These are phyloP conservation scores for Cepaea hortensis DNA, from an alignment of 2,888 invertebrate genomes.

Conservation along the genomic window DNA sequence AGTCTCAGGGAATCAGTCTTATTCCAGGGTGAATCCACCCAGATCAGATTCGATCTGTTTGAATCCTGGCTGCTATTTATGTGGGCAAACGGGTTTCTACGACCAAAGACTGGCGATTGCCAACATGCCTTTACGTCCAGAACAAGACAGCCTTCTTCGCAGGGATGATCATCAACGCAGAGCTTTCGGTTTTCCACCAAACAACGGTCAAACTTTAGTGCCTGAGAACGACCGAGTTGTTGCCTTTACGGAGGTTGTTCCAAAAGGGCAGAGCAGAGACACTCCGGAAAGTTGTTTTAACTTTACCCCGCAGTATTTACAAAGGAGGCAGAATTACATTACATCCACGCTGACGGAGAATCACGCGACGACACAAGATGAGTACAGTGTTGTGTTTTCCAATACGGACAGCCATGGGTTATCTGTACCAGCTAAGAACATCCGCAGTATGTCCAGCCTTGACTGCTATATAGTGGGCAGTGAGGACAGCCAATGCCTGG, in stretches of 20 bases:
- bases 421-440: background rate
- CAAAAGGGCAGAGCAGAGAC: background rate
- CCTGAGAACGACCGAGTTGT: background rate
- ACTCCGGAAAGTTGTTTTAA: constrained; percentile 32
- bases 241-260: background rate
- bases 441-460: background rate
- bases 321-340: background rate
- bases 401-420: too few species aligned
- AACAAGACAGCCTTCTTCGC: background rate
- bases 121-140: background rate
- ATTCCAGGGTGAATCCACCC: background rate
- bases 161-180: background rate
- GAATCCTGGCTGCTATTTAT: background rate
- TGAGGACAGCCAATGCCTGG: background rate
- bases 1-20: too few species aligned
- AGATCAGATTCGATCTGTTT: background rate
- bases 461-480: background rate
- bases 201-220: background rate
- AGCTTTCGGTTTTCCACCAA: background rate
- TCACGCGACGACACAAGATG: background rate
- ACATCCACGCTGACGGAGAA: background rate
- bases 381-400: background rate
- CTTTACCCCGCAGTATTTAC: constrained; percentile 18
- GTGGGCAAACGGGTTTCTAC: background rate
- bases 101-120: background rate